A percentile compares a stretch with the other conserved stretches of the same genome.
Evolutionary conservation across 37 sponge, comb jelly and placozoan species (phyloP).

Genomic region (Trichoplax adhaerens): DNA sequence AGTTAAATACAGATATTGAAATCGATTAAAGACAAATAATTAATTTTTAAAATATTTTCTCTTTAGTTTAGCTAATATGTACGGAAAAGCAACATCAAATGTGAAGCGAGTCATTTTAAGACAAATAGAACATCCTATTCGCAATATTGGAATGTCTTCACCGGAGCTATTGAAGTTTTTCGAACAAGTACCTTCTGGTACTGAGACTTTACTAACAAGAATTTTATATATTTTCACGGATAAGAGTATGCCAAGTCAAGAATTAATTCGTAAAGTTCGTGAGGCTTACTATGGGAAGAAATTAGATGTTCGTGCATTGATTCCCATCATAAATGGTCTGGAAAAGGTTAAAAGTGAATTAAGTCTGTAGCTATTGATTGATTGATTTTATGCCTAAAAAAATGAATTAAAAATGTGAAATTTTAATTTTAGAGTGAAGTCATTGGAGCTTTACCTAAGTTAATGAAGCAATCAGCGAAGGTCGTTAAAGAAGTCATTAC

Average conservation of each 20-base stretch:
- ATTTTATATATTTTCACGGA: constrained; percentile 73
- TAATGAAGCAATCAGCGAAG: constrained; percentile 60
- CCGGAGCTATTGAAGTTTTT: constrained; percentile 63
- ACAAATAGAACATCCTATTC: constrained; percentile 62
- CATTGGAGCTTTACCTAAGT: constrained; percentile 63
- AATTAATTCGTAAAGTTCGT: constrained; percentile 53
- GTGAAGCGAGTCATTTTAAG: constrained; percentile 82
- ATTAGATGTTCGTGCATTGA: constrained; percentile 75
- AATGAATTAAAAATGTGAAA: too few species aligned
- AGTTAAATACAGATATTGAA: not conserved
- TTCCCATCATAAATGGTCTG: constrained; percentile 86
- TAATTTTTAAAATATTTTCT: not conserved
- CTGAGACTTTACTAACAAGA: constrained; percentile 84
- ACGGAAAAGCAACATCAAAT: constrained; percentile 42
- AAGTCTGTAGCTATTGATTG: too few species aligned
- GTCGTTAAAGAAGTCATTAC: constrained; percentile 77
- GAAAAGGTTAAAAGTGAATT: constrained; percentile 36
- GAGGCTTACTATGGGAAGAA: constrained; percentile 58
- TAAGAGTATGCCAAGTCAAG: constrained; percentile 32
- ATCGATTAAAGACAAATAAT: not conserved
- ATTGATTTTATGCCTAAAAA: too few species aligned
- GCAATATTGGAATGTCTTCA: constrained; percentile 63
- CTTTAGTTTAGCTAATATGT: constrained; percentile 57
- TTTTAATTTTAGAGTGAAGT: constrained; percentile 47
- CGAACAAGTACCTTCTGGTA: constrained; percentile 73